These are phyloP conservation scores for Thera obeliscata DNA, from an alignment of 2,888 invertebrate species.

Conservation along the genomic window DNA sequence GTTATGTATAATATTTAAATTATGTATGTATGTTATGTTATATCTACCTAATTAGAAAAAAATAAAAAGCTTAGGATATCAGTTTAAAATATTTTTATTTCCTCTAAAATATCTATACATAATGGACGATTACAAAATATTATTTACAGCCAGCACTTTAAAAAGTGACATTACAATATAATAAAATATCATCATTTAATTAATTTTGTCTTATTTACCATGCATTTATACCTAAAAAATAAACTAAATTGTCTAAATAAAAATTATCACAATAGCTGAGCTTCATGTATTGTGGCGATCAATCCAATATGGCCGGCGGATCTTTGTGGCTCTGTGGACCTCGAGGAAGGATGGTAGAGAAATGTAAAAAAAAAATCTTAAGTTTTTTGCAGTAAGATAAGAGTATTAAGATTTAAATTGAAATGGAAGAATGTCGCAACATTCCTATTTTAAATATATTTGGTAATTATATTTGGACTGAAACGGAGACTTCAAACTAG, in stretches of 20 bases:
- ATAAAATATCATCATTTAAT: background rate
- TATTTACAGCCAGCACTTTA: conserved; percentile 28
- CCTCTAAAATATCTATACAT: background rate
- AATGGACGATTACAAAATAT: conserved; percentile 12
- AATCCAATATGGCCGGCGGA: background rate
- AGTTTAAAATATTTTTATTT: conserved; percentile 1
- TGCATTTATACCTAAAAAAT: conserved; percentile 16
- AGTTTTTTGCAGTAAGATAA: no score
- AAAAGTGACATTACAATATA: conserved; percentile 4
- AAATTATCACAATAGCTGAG: conserved; percentile 44
- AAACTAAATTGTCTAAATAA: conserved; percentile 2
- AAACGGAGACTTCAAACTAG: no score
- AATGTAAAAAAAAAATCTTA: no score
- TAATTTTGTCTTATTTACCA: conserved; percentile 6
- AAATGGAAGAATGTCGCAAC: no score
- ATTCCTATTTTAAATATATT: no score
- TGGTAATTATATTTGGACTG: no score
- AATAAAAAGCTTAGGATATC: background rate
- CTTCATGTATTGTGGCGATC: conserved; percentile 26
- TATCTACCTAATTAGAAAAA: background rate
- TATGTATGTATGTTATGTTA: no score
- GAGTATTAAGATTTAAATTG: no score
- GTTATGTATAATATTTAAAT: no score
- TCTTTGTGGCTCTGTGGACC: no score
- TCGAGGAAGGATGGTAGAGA: no score